Evolutionary conservation across 53 echinoderm and acorn worm genomes (phyloP), one percentile per base, ranked within the genome.

Genomic region (Echinometra lucunter): DNA sequence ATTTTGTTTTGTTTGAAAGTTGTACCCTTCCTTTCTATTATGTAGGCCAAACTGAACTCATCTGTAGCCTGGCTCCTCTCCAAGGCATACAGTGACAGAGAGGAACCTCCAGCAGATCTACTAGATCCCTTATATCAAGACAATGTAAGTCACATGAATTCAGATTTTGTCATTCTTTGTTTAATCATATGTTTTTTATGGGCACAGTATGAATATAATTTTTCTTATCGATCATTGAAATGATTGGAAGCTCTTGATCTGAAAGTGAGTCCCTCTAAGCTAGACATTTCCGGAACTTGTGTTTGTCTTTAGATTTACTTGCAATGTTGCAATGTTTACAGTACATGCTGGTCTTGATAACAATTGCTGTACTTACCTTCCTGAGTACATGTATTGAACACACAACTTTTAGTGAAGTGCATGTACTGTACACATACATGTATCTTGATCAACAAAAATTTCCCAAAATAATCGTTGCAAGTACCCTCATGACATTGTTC

Each of bases 101-200:
- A 96, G 21, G 94, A 95, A 57, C 93, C 96, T 28, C 97, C 98
- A 15, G 96, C 95, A 17, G 98, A 98, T 69, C 95, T 98, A 69
- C 94, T 90, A 25, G 95, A 96, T 44, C 98, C 98, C 19, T 96
- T 98, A 93, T 98, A 97, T 89, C 96, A 95, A 95, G 98, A 98
- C 88, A 94, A 96, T 57, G 96, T 85, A 85, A 85, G 85, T 85
- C 28, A n/a, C n/a, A n/a, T n/a, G n/a, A n/a, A n/a, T n/a, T n/a
- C n/a, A n/a, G n/a, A n/a, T n/a, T 69, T 69, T 23, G 10, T 63
- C 19, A 8, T 1, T 32, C 13, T 15, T 69, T 69, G 32, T 2
- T 69, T n/a, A n/a, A n/a, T n/a, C n/a, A n/a, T n/a, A n/a, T n/a
- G 18, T 57, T 5, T 57, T 57, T 9, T 2, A 57, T 57, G 13